Conservation (phyloP, 2,113 vertebrate species). For the Phaethornis superciliosus region DNA sequence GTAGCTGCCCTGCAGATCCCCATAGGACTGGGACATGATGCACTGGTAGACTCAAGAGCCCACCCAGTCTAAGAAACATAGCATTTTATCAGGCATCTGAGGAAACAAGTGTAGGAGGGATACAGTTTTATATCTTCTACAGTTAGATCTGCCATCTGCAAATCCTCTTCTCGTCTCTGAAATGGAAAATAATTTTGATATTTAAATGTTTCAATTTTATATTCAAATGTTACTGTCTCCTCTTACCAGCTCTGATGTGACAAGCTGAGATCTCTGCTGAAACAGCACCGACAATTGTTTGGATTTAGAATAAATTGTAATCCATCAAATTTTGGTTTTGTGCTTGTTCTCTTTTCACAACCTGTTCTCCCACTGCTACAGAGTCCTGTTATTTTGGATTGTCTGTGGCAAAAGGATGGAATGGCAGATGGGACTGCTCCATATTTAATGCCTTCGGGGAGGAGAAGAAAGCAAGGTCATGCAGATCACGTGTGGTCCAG, state of each 20-base stretch:
- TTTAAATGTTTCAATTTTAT: not conserved
- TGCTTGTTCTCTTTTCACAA: not conserved
- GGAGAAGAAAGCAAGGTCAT: not conserved
- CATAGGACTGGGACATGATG: not conserved
- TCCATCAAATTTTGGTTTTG: not conserved
- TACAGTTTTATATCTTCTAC: not conserved
- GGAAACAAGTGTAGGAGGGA: not conserved
- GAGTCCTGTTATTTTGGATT: not conserved
- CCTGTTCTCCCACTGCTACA: not conserved
- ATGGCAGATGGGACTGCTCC: conserved; percentile 20
- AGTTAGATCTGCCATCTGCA: not conserved
- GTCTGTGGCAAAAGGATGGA: not conserved
- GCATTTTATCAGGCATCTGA: not conserved
- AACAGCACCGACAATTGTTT: not conserved
- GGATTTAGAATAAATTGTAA: not conserved
- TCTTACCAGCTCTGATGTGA: not conserved
- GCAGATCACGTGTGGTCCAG: not conserved
- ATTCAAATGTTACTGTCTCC: not conserved
- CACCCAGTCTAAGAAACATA: not conserved
- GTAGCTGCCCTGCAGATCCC: not conserved
- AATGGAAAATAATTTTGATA: not conserved
- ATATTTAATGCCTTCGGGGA: conserved; percentile 33
- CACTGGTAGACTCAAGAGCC: not conserved
- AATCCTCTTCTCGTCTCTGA: not conserved
- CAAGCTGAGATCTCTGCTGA: not conserved